phyloP scores from a whole-genome alignment of 2,113 vertebrate species.

The Oncorhynchus keta region DNA sequence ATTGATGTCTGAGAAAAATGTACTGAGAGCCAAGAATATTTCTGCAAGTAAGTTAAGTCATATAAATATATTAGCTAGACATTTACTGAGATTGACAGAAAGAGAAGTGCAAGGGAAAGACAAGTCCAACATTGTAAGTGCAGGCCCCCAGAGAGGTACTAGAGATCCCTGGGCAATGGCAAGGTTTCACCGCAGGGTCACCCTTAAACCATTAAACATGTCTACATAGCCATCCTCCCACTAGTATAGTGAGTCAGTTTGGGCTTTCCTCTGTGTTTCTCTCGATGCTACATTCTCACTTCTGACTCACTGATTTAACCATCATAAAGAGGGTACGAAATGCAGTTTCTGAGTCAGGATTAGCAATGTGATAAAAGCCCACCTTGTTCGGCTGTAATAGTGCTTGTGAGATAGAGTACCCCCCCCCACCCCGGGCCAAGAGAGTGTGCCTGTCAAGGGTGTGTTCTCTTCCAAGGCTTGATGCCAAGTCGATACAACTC shows the following conservation, averaged over 20 bases:
- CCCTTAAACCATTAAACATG: slow-evolving; percentile 70
- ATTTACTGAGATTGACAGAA: background rate
- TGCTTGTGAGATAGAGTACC: slow-evolving; percentile 51
- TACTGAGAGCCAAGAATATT: background rate
- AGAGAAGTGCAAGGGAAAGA: background rate
- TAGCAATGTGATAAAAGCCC: slow-evolving; percentile 86
- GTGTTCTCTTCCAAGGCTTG: slow-evolving; percentile 53
- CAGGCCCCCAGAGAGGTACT: slow-evolving; percentile 36
- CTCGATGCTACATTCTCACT: slow-evolving; percentile 90
- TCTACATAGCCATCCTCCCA: slow-evolving; percentile 47
- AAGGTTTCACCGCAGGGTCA: slow-evolving; percentile 56
- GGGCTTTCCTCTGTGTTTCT: slow-evolving; percentile 72
- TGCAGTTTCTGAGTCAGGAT: slow-evolving; percentile 85
- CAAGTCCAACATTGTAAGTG: background rate
- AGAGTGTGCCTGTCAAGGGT: slow-evolving; percentile 45
- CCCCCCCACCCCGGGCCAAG: slow-evolving; percentile 7
- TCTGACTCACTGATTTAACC: slow-evolving; percentile 93
- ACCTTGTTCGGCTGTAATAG: slow-evolving; percentile 80
- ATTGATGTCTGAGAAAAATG: background rate
- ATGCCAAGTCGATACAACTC: slow-evolving; percentile 64
- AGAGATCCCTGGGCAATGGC: slow-evolving; percentile 49
- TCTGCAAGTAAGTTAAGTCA: background rate
- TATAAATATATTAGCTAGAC: background rate
- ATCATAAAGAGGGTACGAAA: slow-evolving; percentile 70
- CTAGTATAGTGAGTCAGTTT: slow-evolving; percentile 67